Base-by-base conservation (phyloP, 2,113 vertebrate species). In the Phycodurus eques region DNA sequence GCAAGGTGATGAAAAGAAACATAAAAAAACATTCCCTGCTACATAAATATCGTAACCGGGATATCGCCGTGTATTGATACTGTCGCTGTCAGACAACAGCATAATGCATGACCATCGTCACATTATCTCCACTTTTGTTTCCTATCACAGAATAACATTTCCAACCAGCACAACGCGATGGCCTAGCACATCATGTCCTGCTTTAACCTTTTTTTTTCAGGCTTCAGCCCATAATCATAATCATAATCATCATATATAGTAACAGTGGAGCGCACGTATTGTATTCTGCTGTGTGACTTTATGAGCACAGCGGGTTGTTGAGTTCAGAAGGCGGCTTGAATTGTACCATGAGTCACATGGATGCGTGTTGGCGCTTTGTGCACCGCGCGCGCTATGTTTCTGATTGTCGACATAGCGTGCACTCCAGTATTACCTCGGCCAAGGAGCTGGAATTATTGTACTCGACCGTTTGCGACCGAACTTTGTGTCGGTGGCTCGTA, bases 161-260 rank as follows among this genome's bases (percentile, higher is more conserved):
- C 59, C 59, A 33, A 60, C 12, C 0, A 6, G 31, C 5, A 35
- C 59, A 33, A 60, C 59, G 15, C 31, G 14, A 60, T 60, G 13
- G 59, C 59, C 59, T 8, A 17, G 59, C 59, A 60, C 59, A 39
- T 33, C 59, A 35, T 61, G 59, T 27, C 3, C 54, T 27, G 54
- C 54, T 51, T 51, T 51, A 5, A 8, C 5, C n/a, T 2, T 17
- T 15, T 33, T 60, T 33, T 15, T 8, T 14, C 59, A 60, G 59
- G 27, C 59, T 5, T 31, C 31, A 35, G 59, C 14, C 59, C 15
- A 61, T 61, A 56, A 51, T 51, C 49, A 51, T 51, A 39, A 61
- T 61, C 59, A 60, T 33, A 60, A 60, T 60, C 17, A 33, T 60
- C 59, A 61, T 19, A 35, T 61, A 61, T 61, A 61, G 33, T 61